These are phyloP conservation scores for Rissa tridactyla DNA, from an alignment of 2,113 vertebrate species.

Conservation along the genomic window DNA sequence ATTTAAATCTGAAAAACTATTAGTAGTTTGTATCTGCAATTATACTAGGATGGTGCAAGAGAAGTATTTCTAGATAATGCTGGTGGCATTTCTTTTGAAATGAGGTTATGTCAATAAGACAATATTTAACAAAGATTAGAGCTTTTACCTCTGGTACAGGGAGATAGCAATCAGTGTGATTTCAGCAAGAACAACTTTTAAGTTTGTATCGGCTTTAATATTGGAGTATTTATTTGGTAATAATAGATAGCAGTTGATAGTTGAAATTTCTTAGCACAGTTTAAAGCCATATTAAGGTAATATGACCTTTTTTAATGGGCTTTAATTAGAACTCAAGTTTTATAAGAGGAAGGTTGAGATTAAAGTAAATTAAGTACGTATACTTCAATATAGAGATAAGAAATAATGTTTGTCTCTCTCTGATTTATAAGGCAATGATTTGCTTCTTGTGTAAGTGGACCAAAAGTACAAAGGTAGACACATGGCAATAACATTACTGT, in stretches of 20 bases:
- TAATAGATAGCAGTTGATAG: not conserved
- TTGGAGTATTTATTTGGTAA: not conserved
- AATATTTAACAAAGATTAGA: constrained; percentile 24
- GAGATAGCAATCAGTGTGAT: not conserved
- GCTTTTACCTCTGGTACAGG: not conserved
- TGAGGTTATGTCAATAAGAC: not conserved
- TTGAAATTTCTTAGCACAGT: not conserved
- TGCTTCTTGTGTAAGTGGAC: not conserved
- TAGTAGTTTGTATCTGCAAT: not conserved
- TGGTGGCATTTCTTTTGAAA: not conserved
- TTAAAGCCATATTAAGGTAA: not conserved
- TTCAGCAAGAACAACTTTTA: constrained; percentile 6
- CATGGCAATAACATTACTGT: not conserved
- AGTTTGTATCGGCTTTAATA: not conserved
- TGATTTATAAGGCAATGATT: not conserved
- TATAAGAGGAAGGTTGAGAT: not conserved
- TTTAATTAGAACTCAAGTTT: not conserved
- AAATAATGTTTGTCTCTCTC: not conserved
- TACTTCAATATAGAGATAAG: not conserved
- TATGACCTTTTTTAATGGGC: not conserved
- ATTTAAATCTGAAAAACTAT: not conserved
- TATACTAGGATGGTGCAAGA: not conserved
- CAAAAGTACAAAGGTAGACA: constrained; percentile 1
- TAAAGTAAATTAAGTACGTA: not conserved
- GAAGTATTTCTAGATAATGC: not conserved